Evolutionary conservation across 1,140 invertebrate genomes (phyloP), one percentile per base, ranked within the genome.

Genomic region (Bombus difficillimus): DNA sequence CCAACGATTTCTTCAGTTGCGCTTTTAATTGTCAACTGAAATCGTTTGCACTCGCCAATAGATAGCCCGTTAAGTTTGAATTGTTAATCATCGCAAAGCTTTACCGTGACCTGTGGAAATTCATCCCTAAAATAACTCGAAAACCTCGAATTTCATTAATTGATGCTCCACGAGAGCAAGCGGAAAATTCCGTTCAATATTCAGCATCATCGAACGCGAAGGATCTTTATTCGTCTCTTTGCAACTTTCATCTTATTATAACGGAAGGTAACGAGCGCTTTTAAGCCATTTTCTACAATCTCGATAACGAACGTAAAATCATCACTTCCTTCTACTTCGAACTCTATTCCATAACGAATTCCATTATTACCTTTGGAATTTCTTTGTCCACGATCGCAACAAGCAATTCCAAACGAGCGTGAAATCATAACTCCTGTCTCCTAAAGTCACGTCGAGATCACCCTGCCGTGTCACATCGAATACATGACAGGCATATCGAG

Each of bases 21-120:
- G 15, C 32, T 37, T 84, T 84, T 84, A 84, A 84, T 83, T 37
- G 41, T 9, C 22, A 18, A 10, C 32, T 34, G 47, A n/a, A 15
- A 59, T 25, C 34, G 41, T 41, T 81, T 34, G n/a, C 13, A 77
- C 34, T 53, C 28, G 41, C 18, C 59, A 32, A 28, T 13, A 74
- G 18, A 18, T 53, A 53, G 47, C 47, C 39, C 39, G n/a, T 13
- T 37, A 2, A 8, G 10, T 5, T 32, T 79, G 53, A 72, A 72
- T 79, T 72, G 59, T 47, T 72, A 79, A 72, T 72, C 53, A n/a
- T 6, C 10, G 22, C 37, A 12, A 3, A 15, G 41, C 59, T 53
- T 53, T 6, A 53, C 5, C 47, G 18, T 22, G 47, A 53, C 18
- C 47, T 18, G 47, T 22, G 47, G 47, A 0, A 8, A 53, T 53